phyloP scores from a whole-genome alignment of 2,888 invertebrate genomes.

The Eupithecia inturbata region DNA sequence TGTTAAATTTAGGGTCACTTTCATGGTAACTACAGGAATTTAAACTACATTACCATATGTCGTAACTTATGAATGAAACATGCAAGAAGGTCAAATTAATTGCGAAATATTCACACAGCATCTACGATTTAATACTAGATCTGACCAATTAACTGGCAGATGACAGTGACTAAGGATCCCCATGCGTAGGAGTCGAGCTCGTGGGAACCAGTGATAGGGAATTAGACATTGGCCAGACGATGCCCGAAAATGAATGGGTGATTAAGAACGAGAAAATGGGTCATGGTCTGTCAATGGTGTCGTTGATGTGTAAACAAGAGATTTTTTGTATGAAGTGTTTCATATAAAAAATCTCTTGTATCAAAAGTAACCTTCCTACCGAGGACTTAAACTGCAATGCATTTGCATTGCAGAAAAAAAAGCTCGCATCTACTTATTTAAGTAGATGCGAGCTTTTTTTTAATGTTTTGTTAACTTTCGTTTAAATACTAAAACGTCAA shows the following conservation, averaged over 20 bases:
- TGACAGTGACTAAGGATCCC: conserved; percentile 72
- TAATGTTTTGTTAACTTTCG: too few species aligned
- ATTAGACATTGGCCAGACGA: conserved; percentile 49
- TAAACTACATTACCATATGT: background rate
- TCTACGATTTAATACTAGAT: conserved; percentile 80
- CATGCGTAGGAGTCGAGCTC: conserved; percentile 73
- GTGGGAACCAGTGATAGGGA: conserved; percentile 63
- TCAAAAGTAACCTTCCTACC: too few species aligned
- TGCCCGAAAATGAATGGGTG: conserved; percentile 38
- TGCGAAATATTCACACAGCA: conserved; percentile 63
- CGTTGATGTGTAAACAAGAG: background rate
- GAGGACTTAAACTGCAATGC: too few species aligned
- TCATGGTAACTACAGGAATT: background rate
- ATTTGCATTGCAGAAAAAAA: too few species aligned
- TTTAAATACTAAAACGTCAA: too few species aligned
- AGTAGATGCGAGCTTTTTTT: too few species aligned
- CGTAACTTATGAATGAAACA: conserved; percentile 36
- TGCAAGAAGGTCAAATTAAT: conserved; percentile 56
- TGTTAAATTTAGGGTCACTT: background rate
- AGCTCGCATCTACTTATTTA: too few species aligned
- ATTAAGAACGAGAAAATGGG: conserved; percentile 23
- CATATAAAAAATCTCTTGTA: too few species aligned
- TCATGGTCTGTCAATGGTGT: conserved; percentile 14
- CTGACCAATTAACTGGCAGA: conserved; percentile 80
- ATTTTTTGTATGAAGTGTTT: background rate